A percentile compares a stretch with the other conserved stretches of the same genome.
phyloP scores from a whole-genome alignment of 1,140 invertebrate species.

The Drosophila leontia region DNA sequence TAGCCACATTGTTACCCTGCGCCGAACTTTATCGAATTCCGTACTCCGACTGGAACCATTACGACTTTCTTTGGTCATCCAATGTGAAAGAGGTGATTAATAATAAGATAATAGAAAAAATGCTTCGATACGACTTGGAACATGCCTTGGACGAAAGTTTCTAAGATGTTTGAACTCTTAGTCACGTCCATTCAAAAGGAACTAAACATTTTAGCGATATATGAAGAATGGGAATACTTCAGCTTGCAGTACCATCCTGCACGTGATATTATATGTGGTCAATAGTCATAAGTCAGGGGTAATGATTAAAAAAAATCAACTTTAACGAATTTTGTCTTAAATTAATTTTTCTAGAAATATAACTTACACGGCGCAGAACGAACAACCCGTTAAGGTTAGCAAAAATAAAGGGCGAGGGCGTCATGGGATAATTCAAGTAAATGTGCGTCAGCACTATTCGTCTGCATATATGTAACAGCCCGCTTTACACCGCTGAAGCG shows the following conservation, averaged over 20 bases:
- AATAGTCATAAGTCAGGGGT: neutral
- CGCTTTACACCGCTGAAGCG: too few species aligned
- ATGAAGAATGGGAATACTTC: neutral
- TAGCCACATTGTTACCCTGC: constrained; percentile 85
- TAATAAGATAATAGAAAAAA: constrained; percentile 85
- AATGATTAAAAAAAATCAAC: neutral
- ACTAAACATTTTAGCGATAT: neutral
- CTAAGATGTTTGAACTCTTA: neutral
- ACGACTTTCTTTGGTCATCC: constrained; percentile 87
- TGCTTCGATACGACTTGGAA: constrained; percentile 71
- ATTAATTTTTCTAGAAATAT: neutral
- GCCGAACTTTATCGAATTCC: constrained; percentile 83
- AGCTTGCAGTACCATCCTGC: neutral
- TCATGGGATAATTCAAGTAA: too few species aligned
- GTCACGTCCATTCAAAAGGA: neutral
- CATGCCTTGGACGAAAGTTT: constrained; percentile 4
- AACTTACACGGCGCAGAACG: too few species aligned
- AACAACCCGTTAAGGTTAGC: too few species aligned
- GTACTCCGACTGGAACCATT: constrained; percentile 86
- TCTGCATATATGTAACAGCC: too few species aligned
- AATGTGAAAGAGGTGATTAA: constrained; percentile 86
- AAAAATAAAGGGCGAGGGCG: too few species aligned
- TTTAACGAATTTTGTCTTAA: neutral
- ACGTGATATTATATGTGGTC: constrained; percentile 5
- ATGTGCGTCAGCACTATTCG: too few species aligned